Conservation (phyloP, 2,888 invertebrate genomes). For the Leptopilina myrica region DNA sequence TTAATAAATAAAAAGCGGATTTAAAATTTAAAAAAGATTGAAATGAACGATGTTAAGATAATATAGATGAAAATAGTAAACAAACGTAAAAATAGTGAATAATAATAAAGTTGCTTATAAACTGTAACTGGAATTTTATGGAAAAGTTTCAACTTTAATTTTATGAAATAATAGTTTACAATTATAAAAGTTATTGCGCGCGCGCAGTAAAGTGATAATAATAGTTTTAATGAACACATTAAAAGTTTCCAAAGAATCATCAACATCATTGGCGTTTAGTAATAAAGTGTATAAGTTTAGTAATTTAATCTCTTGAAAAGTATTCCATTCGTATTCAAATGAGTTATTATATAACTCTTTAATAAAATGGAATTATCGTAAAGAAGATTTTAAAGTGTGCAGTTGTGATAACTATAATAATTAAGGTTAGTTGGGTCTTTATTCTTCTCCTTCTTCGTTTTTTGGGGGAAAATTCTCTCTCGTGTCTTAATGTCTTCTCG, state of each 20-base stretch:
- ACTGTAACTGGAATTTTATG: too few species aligned
- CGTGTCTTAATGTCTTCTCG: neutral
- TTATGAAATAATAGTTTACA: too few species aligned
- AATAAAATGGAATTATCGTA: neutral
- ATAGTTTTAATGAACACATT: neutral
- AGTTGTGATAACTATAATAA: neutral
- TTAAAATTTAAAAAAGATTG: too few species aligned
- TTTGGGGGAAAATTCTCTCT: neutral
- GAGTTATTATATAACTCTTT: neutral
- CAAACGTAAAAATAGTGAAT: too few species aligned
- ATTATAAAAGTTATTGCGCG: too few species aligned
- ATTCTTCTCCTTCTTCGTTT: neutral
- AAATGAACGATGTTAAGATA: too few species aligned
- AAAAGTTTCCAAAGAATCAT: neutral
- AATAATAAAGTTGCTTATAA: neutral
- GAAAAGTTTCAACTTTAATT: too few species aligned
- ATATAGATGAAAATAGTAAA: too few species aligned
- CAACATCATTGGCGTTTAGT: neutral
- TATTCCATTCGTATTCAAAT: neutral
- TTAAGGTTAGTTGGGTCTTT: neutral
- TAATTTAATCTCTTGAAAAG: neutral
- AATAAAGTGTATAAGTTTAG: neutral
- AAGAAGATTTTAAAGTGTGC: neutral
- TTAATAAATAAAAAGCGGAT: too few species aligned
- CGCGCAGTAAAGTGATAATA: neutral